Base-by-base conservation (phyloP, 2,888 invertebrate genomes). In the Urechis unicinctus region DNA sequence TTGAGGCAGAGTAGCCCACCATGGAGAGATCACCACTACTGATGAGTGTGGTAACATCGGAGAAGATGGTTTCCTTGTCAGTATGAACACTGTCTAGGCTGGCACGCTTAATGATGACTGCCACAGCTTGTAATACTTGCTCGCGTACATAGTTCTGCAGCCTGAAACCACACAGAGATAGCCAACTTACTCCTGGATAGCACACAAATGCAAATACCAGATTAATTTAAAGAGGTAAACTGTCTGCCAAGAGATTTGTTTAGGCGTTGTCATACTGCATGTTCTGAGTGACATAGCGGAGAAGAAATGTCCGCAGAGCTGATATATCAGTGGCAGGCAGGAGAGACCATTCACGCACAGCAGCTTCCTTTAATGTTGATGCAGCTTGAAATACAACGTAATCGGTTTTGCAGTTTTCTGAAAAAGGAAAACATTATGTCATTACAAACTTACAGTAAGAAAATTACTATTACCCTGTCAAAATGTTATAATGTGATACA, bases 331-430 rank as follows among this genome's bases (percentile, higher is more conserved):
- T 81, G 56, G 84, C 82, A n/a, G 83, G 81, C 48, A 92, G 73
- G 66, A 85, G 80, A 29, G 82, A 79, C 93, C 93, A 93, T 80
- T 93, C 91, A 69, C 88, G 82, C 52, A 93, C 85, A 9, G 93
- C 80, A 21, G 89, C 87, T 64, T 86, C 84, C 79, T 89, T 90
- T 56, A 93, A 79, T 24, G 91, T 83, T 58, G 88, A 86, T 4
- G 88, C 90, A 47, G 90, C 85, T 81, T 94, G 92, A 80, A 91
- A 94, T 52, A 90, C 79, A 4, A 93, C 88, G 80, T 89, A 90
- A 68, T 88, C 88, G 52, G 75, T 74, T 55, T 73, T 70, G 61
- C 77, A 72, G 57, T 71, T 73, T 63, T 79, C 79, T 79, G 68
- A 3, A 66, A 66, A 47, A 45, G 58, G 50, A 46, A 53, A 49